Evolutionary conservation across 2,888 invertebrate species (phyloP).

Genomic region (Caenorhabditis sulstoni): DNA sequence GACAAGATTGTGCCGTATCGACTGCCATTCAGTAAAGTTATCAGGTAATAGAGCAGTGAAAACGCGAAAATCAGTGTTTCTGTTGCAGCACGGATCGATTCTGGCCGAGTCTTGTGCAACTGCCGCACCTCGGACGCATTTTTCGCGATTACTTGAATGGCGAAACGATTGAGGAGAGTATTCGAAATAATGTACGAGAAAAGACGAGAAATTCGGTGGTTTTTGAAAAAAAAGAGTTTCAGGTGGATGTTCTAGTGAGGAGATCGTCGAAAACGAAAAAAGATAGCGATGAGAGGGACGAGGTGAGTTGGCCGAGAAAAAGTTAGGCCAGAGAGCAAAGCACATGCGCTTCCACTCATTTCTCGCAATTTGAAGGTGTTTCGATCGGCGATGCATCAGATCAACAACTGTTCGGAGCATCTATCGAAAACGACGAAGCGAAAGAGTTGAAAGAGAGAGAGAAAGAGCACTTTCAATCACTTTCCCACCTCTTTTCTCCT

Average conservation of each 20-base stretch:
- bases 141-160: conserved; percentile 44
- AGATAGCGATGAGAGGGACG: conserved; percentile 12
- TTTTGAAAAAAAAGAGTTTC: conserved; percentile 7
- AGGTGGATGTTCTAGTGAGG: conserved; percentile 12
- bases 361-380: conserved; percentile 45
- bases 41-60: no score
- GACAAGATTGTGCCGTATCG: conserved; percentile 42
- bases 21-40: conserved; percentile 31
- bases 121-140: conserved; percentile 20
- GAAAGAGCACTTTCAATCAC: no score
- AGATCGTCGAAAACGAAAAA: conserved; percentile 2
- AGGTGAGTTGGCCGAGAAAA: no score
- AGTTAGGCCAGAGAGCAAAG: no score
- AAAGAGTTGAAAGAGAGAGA: neutral
- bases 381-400: conserved; percentile 52
- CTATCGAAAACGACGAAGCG: neutral
- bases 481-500: no score
- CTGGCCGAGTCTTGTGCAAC: neutral
- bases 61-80: no score
- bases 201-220: neutral
- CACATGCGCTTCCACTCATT: conserved; percentile 13
- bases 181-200: conserved; percentile 27
- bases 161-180: conserved; percentile 16
- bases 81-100: conserved; percentile 33
- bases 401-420: conserved; percentile 58